phyloP scores from a whole-genome alignment of 2,113 vertebrate species.

The Scalopus aquaticus region DNA sequence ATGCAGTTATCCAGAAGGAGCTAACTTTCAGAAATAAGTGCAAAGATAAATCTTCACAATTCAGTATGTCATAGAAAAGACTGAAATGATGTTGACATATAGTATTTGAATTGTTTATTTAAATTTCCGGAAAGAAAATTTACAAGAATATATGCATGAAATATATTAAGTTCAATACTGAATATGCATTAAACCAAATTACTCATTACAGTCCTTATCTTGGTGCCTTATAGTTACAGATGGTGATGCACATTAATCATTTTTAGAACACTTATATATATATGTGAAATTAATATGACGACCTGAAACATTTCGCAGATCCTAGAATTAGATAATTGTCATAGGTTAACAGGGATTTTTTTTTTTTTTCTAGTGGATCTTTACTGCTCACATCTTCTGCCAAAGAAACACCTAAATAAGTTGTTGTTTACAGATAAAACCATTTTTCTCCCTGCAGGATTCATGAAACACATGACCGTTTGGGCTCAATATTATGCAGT shows the following conservation, averaged over 20 bases:
- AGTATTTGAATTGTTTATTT: not conserved
- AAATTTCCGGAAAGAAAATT: not conserved
- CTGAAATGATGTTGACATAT: no score
- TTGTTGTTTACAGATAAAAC: no score
- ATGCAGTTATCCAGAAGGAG: no score
- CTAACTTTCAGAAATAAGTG: no score
- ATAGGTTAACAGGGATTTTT: no score
- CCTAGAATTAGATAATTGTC: not conserved
- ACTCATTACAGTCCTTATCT: not conserved
- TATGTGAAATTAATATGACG: not conserved
- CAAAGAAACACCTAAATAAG: no score
- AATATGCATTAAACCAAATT: not conserved
- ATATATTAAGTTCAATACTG: not conserved
- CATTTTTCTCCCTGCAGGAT: no score
- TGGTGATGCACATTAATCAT: not conserved
- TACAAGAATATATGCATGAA: not conserved
- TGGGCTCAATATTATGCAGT: rapidly evolving
- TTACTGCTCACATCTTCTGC: no score
- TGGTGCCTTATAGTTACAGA: not conserved
- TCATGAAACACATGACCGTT: no score
- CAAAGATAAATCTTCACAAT: no score
- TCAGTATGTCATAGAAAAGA: no score
- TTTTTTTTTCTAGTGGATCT: no score
- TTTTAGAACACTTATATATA: constrained; percentile 13
- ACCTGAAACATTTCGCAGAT: not conserved